Percentiles rank a stretch among this genome's conserved stretches.
These are phyloP conservation scores for Podargus strigoides DNA, from an alignment of 2,797 vertebrate genomes.

Conservation along the genomic window DNA sequence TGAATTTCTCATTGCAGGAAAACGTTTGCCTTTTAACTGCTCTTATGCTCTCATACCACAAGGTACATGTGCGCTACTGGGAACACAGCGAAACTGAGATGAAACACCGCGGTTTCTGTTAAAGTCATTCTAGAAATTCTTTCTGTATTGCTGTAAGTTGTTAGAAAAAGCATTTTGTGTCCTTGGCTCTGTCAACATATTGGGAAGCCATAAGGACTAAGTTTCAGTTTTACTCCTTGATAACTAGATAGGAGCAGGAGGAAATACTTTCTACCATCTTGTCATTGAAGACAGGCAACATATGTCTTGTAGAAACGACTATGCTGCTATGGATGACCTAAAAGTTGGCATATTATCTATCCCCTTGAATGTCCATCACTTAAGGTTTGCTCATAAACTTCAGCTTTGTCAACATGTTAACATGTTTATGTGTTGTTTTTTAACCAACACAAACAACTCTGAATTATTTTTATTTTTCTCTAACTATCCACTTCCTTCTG, in stretches of 20 bases:
- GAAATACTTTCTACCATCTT: not conserved
- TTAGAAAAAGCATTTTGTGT: not conserved
- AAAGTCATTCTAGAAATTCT: not conserved
- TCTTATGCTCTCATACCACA: not conserved
- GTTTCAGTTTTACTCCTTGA: not conserved
- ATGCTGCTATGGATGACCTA: not conserved
- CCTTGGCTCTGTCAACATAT: not conserved
- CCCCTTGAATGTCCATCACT: not conserved
- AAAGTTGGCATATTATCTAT: not conserved
- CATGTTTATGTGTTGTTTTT: not conserved
- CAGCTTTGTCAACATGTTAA: not conserved
- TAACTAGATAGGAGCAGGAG: not conserved
- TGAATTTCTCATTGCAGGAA: not conserved
- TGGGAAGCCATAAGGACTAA: not conserved
- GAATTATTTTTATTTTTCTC: not conserved
- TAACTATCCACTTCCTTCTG: not conserved
- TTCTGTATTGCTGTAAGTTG: not conserved
- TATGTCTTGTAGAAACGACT: not conserved
- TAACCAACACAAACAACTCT: not conserved
- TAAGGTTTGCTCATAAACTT: not conserved
- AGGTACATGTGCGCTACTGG: not conserved
- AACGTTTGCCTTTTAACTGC: conserved; percentile 2
- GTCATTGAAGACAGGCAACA: not conserved
- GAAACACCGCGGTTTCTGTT: not conserved
- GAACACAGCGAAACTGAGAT: not conserved